Percentiles rank a stretch among this genome's conserved stretches.
Evolutionary conservation across 2,113 vertebrate genomes (phyloP).

Genomic region (Sinocyclocheilus grahami): DNA sequence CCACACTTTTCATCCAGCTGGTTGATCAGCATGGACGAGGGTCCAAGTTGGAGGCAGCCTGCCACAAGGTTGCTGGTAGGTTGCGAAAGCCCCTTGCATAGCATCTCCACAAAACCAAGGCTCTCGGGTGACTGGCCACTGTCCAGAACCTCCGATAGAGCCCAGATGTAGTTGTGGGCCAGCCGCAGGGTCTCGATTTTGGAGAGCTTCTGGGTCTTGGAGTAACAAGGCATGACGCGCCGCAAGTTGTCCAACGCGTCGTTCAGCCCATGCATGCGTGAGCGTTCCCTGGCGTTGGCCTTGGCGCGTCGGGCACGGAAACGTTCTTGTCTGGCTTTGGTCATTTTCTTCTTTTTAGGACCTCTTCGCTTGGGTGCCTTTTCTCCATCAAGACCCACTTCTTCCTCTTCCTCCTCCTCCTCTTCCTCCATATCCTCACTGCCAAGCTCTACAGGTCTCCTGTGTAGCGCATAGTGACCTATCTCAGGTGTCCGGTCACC

Average conservation of each 20-base stretch:
- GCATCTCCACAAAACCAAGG: conserved; percentile 91
- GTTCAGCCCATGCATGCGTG: conserved; percentile 93
- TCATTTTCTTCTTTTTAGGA: conserved; percentile 99
- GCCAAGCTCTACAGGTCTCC: conserved; percentile 74
- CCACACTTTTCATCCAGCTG: conserved; percentile 86
- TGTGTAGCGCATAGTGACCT: conserved; percentile 58
- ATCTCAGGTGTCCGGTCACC: conserved; percentile 75
- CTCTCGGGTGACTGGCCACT: conserved; percentile 88
- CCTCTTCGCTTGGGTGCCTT: conserved; percentile 89
- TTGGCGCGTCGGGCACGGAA: conserved; percentile 88
- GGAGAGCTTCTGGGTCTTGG: conserved; percentile 96
- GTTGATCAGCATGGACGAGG: conserved; percentile 77
- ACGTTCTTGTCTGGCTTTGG: conserved; percentile 90
- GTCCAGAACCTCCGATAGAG: conserved; percentile 93
- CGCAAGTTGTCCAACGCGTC: conserved; percentile 92
- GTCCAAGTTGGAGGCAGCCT: conserved; percentile 89
- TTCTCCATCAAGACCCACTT: conserved; percentile 76
- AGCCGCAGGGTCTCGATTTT: conserved; percentile 95
- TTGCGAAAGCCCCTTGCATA: conserved; percentile 97
- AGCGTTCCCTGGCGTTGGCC: conserved; percentile 92
- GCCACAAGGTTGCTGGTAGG: conserved; percentile 97
- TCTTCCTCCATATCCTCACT: conserved; percentile 78
- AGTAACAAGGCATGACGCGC: conserved; percentile 96
- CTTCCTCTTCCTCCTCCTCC: conserved; percentile 83
- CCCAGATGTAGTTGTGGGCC: conserved; percentile 98